Conservation (phyloP, 1,140 invertebrate species). For the Limonius californicus region DNA sequence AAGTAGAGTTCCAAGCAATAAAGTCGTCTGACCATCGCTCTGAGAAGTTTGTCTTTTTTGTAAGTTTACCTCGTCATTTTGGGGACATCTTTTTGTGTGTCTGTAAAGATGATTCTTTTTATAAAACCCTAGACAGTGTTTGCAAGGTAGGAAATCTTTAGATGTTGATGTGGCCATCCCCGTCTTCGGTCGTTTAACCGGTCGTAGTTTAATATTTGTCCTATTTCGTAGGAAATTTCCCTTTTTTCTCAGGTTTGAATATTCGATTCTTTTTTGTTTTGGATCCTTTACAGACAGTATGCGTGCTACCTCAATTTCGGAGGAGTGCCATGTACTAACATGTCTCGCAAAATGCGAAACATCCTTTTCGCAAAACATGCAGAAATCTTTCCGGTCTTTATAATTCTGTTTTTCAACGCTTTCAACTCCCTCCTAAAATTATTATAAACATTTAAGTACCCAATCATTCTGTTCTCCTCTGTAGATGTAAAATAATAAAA, state of each 20-base stretch:
- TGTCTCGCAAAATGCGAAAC: no score
- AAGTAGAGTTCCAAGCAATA: background rate
- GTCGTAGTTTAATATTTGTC: background rate
- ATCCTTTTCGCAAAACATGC: no score
- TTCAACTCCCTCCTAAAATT: background rate
- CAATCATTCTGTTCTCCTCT: no score
- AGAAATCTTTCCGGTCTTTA: background rate
- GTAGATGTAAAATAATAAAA: no score
- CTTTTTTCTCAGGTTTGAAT: background rate
- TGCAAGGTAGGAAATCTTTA: slow-evolving; percentile 1
- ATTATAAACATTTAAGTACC: background rate
- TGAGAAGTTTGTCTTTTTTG: background rate
- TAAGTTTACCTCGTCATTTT: no score
- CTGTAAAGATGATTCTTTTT: background rate
- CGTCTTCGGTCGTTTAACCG: background rate
- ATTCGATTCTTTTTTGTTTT: background rate
- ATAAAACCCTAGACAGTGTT: no score
- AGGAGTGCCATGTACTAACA: no score
- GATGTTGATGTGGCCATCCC: background rate
- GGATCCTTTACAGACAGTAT: background rate
- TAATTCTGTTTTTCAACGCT: background rate
- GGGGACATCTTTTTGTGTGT: background rate
- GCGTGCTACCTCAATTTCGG: no score
- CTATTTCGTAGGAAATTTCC: slow-evolving; percentile 2
- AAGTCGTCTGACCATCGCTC: background rate